A percentile compares a stretch with the other conserved stretches of the same genome.
Conservation (phyloP, 2,797 vertebrate species). For the Arremon brunneinucha region DNA sequence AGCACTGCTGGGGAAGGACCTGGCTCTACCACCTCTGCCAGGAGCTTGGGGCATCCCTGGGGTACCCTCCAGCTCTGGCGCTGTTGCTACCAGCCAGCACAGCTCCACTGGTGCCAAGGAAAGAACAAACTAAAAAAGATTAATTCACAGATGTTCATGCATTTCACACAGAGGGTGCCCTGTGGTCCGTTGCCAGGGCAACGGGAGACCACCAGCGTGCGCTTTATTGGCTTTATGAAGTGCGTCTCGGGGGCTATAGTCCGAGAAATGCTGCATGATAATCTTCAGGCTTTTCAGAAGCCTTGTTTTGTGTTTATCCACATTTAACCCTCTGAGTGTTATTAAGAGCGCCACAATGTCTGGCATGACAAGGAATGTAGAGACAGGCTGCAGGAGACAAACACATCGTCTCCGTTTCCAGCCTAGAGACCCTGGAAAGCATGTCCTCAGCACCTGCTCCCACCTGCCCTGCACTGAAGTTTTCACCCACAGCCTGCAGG, state of each 20-base stretch:
- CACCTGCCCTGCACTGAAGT: not conserved
- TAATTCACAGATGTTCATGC: slow-evolving; percentile 90
- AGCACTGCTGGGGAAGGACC: slow-evolving; percentile 51
- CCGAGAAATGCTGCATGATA: slow-evolving; percentile 77
- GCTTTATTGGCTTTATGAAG: slow-evolving; percentile 92
- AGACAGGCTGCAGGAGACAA: not conserved
- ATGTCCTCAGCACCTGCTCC: not conserved
- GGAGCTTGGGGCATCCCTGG: slow-evolving; percentile 62
- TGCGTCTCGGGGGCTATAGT: slow-evolving; percentile 81
- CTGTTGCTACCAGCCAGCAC: slow-evolving; percentile 23
- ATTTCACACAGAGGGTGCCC: slow-evolving; percentile 87
- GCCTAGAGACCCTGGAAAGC: not conserved
- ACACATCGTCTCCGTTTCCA: not conserved
- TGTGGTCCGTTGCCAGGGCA: slow-evolving; percentile 91
- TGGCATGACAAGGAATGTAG: not conserved
- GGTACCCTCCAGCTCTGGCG: slow-evolving; percentile 69
- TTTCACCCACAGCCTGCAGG: not conserved
- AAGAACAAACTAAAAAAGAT: slow-evolving; percentile 84
- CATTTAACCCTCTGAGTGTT: slow-evolving; percentile 75
- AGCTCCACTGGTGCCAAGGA: slow-evolving; percentile 72
- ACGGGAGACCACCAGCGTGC: slow-evolving; percentile 87
- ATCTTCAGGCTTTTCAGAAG: slow-evolving; percentile 73
- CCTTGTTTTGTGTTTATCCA: slow-evolving; percentile 77
- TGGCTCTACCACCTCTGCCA: slow-evolving; percentile 67
- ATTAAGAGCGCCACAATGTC: slow-evolving; percentile 56